Conservation (phyloP, 2,113 vertebrate species). For the Dolichallabes microphthalmus region DNA sequence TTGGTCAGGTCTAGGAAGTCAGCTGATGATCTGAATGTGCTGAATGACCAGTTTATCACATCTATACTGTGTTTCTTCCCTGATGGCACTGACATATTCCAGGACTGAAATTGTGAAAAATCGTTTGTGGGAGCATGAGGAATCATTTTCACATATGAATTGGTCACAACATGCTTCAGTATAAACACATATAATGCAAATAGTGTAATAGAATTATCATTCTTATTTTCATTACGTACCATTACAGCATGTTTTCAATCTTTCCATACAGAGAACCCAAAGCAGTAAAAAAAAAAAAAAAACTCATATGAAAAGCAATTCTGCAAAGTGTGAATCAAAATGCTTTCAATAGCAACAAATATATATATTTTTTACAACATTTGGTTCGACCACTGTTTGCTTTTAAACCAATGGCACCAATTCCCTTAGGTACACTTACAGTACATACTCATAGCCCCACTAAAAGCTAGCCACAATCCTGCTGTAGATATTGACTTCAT, state of each 20-base stretch:
- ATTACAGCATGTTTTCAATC: neutral
- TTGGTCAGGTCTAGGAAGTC: too few relatives aligned
- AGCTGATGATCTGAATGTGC: too few relatives aligned
- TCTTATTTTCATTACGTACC: neutral
- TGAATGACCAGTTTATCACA: too few relatives aligned
- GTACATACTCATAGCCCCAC: too few relatives aligned
- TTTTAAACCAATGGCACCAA: neutral
- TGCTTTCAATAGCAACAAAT: neutral
- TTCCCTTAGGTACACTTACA: neutral
- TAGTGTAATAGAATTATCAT: neutral
- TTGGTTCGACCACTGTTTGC: neutral
- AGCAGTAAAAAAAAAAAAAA: conserved; percentile 4
- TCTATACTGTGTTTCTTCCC: too few relatives aligned
- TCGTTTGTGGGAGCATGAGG: too few relatives aligned
- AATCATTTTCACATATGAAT: too few relatives aligned
- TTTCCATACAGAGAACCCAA: neutral
- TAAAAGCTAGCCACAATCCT: neutral
- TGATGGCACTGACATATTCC: too few relatives aligned
- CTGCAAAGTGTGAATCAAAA: neutral
- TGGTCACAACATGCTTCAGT: neutral
- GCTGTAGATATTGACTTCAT: conserved; percentile 2
- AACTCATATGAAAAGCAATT: neutral
- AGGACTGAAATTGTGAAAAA: too few relatives aligned
- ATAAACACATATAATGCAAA: neutral
- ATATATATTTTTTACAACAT: neutral